Evolutionary conservation across 2,113 vertebrate genomes (phyloP), one percentile per base, ranked within the genome.

Genomic region (Patagioenas fasciata): DNA sequence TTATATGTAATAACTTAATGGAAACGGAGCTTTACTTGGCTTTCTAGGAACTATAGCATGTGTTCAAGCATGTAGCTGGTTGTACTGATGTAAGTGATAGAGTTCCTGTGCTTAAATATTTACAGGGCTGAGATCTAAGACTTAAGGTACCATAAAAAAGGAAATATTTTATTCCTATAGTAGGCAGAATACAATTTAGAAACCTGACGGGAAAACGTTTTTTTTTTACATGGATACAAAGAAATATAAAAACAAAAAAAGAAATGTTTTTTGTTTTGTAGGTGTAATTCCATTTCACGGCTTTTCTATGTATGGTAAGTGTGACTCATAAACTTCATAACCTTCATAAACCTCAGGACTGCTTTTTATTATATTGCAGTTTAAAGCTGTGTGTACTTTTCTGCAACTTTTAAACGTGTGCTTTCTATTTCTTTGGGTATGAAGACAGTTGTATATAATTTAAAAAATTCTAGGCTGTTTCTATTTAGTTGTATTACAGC

Each of bases 301-400:
- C 62, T 99, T 99, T 97, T 99, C 99, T 72, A 99, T 99, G 99
- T 99, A 99, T 83, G 99, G 99, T 99, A 97, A 98, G 99, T 99
- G 67, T 86, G 44, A 38, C 60, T 93, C 38, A 47, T 13, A 75
- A 70, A 67, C 47, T 74, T 60, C 61, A 40, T 40, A 40, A 40
- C 40, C 40, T 40, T 40, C 40, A 40, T 40, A 40, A 50, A 83
- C 28, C 34, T 94, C 28, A 15, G 73, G 20, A 73, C 58, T 89
- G 51, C 36, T 89, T 80, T 78, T 86, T 85, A 80, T 57, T 17
- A 14, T 83, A 88, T 50, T 81, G 56, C n/a, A 83, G 10, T 92
- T 80, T 54, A 67, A 85, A 74, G 34, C 57, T 89, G 13, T 48
- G 11, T 83, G 60, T 88, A 58, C 57, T 92, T 79, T 31, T 48